Evolutionary conservation across 2,797 vertebrate genomes (phyloP).

Genomic region (Decapterus maruadsi): DNA sequence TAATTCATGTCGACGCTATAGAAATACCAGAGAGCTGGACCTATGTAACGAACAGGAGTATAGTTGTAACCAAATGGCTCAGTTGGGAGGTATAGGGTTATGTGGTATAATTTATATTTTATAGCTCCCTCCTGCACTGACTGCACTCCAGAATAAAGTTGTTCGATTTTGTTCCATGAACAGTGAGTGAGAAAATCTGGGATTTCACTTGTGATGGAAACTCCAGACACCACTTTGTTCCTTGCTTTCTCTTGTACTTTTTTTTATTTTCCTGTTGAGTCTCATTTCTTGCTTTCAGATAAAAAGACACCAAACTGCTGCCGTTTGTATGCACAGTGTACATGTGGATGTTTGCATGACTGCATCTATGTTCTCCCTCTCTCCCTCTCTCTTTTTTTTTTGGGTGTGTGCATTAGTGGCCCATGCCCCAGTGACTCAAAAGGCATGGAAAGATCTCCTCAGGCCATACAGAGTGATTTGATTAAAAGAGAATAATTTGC

Average conservation of each 20-base stretch:
- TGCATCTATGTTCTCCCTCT: not conserved
- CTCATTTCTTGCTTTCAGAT: constrained; percentile 60
- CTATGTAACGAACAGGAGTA: constrained; percentile 79
- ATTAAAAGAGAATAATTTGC: constrained; percentile 85
- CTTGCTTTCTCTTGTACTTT: constrained; percentile 56
- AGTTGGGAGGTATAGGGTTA: constrained; percentile 85
- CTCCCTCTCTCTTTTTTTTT: not conserved
- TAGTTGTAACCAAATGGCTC: constrained; percentile 84
- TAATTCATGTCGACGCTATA: constrained; percentile 81
- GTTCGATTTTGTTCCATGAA: constrained; percentile 80
- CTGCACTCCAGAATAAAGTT: constrained; percentile 82
- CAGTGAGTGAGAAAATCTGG: constrained; percentile 79
- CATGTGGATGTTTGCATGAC: constrained; percentile 27
- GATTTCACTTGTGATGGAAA: constrained; percentile 79
- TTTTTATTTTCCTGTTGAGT: constrained; percentile 64
- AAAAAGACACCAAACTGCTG: constrained; percentile 49
- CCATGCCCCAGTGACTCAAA: constrained; percentile 64
- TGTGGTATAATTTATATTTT: constrained; percentile 88
- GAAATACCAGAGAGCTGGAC: constrained; percentile 71
- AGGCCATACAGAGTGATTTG: constrained; percentile 79
- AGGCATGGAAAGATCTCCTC: constrained; percentile 73
- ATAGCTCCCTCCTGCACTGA: constrained; percentile 80
- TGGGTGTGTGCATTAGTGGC: constrained; percentile 48
- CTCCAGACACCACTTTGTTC: constrained; percentile 77
- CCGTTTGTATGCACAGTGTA: constrained; percentile 12